Evolutionary conservation across 37 sponge, comb jelly and placozoan species (phyloP), one percentile per base, ranked within the genome.

Genomic region (Spongilla lacustris): DNA sequence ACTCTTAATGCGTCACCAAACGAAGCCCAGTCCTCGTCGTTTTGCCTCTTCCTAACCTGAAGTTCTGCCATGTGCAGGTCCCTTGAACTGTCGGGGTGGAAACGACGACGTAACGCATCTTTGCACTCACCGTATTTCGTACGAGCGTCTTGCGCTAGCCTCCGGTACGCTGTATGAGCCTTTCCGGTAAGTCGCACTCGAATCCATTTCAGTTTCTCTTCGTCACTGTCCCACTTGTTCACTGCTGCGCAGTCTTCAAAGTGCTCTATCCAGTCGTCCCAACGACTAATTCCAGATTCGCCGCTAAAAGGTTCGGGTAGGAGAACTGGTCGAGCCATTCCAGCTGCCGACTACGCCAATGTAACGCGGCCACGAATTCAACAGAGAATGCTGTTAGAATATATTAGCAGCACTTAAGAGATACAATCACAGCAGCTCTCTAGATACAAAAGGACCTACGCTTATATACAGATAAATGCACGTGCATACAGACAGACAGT

Each of bases 381-480:
- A 46, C 46, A 46, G 46, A 46, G 46, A 46, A 46, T 46, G 46
- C 46, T 46, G 46, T 46, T 46, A 46, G 46, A 46, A 46, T 46
- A 46, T 46, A 46, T 46, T 46, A 46, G 46, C 46, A 46, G 46
- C 46, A 46, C 46, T 46, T 46, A 46, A 46, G 8, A 46, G 46
- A 46, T 46, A 46, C 46, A 46, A 46, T 46, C 46, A 46, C 46
- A 46, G 46, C 46, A 81, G 69, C 81, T 81, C 81, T 33, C 68
- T 68, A 31, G 81, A 36, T n/a, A 30, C 36, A 30, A 66, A 81
- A 19, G 81, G 81, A 31, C 69, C 81, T n/a, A 81, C 71, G 22
- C 25, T 69, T 29, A 69, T 58, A 46, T 46, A 46, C 46, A 46
- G 46, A 46, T 46, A 46, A 46, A 46, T 46, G 46, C 46, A 46